Base-by-base conservation (phyloP, 2,888 invertebrate species). In the Apamea anceps region DNA sequence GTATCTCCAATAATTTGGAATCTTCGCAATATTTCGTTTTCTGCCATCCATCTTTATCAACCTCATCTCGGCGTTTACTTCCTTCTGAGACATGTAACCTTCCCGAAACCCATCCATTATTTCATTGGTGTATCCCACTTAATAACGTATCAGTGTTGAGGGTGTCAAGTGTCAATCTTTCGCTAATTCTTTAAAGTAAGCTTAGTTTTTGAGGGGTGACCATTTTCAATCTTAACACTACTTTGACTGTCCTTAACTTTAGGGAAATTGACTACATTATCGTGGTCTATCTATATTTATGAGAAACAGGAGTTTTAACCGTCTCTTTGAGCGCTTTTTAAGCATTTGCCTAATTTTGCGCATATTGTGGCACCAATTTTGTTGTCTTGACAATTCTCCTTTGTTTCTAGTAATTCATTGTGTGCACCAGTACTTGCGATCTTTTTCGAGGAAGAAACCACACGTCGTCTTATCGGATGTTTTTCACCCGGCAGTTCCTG, bases 1-100 rank as follows among this genome's bases (percentile, higher is more conserved):
- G 13, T 32, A 51, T 48, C 2, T 51, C 15, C 5, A 32, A 32
- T 13, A 70, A 15, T 54, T 71, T 54, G 71, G 10, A 37, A 71
- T 63, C 37, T 63, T 71, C 18, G 12, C 10, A 18, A 72, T 63
- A 18, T 63, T 72, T 72, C 37, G 28, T 68, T 57, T 57, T 10
- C 48, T 37, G 1, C 25, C 21, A 80, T 81, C 71, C 66, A 80
- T 81, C 85, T 57, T 48, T 62, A 80, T 85, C 62, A 42, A n/a
- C 6, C n/a, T 62, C 28, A 54, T 71, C 21, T 48, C 15, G 6
- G 45, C 85, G 80, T 72, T 85, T 80, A 80, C 80, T 67, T 62
- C 25, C 37, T 62, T 37, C n/a, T 32, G 25, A 28, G 28, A 12
- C 4, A 21, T 32, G 45, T 54, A 25, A 60, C 45, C n/a, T 79